phyloP scores from a whole-genome alignment of 2,113 vertebrate species.

The Eleginops maclovinus region DNA sequence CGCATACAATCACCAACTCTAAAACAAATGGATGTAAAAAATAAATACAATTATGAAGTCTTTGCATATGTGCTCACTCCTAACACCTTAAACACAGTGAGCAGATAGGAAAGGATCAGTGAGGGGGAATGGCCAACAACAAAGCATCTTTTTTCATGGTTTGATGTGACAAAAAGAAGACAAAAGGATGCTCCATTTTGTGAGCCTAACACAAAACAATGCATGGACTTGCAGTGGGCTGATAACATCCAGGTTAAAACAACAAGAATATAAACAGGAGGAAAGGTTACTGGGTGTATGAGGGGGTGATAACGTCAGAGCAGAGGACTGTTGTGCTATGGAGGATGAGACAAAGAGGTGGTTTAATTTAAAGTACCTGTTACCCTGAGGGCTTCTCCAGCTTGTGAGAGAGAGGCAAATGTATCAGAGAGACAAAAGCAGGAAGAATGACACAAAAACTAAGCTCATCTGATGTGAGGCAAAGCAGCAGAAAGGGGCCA shows the following conservation, averaged over 20 bases:
- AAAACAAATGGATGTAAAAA: conserved; percentile 50
- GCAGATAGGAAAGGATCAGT: conserved; percentile 61
- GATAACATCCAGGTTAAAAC: conserved; percentile 37
- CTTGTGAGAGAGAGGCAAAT: conserved; percentile 94
- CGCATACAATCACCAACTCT: conserved; percentile 41
- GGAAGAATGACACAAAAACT: conserved; percentile 71
- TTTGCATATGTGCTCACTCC: conserved; percentile 60
- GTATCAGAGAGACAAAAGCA: conserved; percentile 86
- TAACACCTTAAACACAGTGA: conserved; percentile 17
- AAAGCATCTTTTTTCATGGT: conserved; percentile 9
- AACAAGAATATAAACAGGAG: not conserved
- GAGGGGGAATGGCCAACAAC: conserved; percentile 42
- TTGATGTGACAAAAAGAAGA: conserved; percentile 44
- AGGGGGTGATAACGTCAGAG: conserved; percentile 80
- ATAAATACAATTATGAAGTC: conserved; percentile 48
- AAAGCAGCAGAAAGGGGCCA: conserved; percentile 47
- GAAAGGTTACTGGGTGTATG: conserved; percentile 52
- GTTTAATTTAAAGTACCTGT: conserved; percentile 92
- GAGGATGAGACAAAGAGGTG: conserved; percentile 84
- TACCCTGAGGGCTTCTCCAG: conserved; percentile 99
- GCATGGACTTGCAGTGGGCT: conserved; percentile 19
- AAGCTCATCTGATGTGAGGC: conserved; percentile 47
- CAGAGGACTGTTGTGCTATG: conserved; percentile 76
- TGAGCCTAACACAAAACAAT: conserved; percentile 43
- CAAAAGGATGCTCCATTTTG: conserved; percentile 11